These are phyloP conservation scores for Melierax canorus DNA, from an alignment of 2,113 vertebrate species.

Conservation along the genomic window DNA sequence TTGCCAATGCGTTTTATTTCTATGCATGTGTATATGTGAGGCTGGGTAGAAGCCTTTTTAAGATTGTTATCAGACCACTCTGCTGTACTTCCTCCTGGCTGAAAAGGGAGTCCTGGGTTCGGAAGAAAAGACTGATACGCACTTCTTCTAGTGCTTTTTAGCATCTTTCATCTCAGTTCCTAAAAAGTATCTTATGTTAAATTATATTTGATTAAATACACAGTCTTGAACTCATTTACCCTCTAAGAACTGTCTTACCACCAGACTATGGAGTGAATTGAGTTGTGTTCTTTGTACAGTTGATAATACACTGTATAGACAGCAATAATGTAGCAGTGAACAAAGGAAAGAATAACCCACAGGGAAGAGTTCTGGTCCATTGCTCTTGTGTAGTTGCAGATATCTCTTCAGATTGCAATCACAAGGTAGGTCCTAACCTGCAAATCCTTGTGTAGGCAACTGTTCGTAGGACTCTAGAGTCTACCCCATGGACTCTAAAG, in stretches of 20 bases:
- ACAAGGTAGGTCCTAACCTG: not conserved
- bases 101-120: not conserved
- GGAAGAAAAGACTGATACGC: not conserved
- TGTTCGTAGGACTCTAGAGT: not conserved
- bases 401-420: not conserved
- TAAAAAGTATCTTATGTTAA: not conserved
- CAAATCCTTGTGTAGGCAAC: not conserved
- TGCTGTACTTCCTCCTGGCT: not conserved
- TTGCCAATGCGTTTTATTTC: not conserved
- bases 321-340: not conserved
- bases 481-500: not conserved
- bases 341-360: not conserved
- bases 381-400: not conserved
- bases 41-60: not conserved
- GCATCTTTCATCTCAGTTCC: not conserved
- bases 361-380: not conserved
- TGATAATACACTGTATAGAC: not conserved
- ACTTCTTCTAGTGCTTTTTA: not conserved
- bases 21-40: not conserved
- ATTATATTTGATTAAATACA: not conserved
- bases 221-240: not conserved
- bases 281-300: not conserved
- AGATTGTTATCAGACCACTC: not conserved
- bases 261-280: not conserved
- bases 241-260: not conserved